Conservation (phyloP, 2,797 vertebrate genomes). For the Molossus molossus region DNA sequence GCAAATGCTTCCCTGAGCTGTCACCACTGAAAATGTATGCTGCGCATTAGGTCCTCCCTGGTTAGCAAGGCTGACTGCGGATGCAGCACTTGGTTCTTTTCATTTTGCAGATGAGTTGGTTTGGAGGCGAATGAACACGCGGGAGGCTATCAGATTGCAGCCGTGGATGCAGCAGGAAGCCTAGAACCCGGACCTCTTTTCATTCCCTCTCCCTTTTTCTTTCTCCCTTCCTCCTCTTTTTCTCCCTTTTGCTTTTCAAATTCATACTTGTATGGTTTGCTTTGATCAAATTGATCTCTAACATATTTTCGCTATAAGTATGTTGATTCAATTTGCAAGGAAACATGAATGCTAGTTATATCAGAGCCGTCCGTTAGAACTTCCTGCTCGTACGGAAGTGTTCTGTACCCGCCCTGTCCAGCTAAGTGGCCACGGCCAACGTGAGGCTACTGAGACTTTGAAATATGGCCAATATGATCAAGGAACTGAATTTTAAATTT, state of each 20-base stretch:
- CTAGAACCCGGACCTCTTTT: not conserved
- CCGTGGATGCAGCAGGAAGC: not conserved
- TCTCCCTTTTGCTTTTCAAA: not conserved
- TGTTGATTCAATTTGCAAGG: not conserved
- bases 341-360: not conserved
- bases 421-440: rapidly evolving
- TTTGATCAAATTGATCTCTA: not conserved
- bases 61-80: slow-evolving; percentile 12
- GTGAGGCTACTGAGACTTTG: not conserved
- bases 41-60: slow-evolving; percentile 56
- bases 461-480: not conserved
- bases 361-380: not conserved
- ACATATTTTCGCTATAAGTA: not conserved
- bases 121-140: slow-evolving; percentile 65
- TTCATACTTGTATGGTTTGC: not conserved
- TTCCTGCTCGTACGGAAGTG: not conserved
- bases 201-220: not conserved
- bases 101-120: slow-evolving; percentile 78
- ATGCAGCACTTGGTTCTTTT: slow-evolving; percentile 47
- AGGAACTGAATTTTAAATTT: not conserved
- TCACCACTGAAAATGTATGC: slow-evolving; percentile 67
- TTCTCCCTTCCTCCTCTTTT: not conserved
- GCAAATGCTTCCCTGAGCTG: slow-evolving; percentile 73
- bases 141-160: slow-evolving; percentile 3
- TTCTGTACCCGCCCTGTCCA: not conserved